Evolutionary conservation across 2,888 invertebrate genomes (phyloP), one percentile per base, ranked within the genome.

Genomic region (Prosapia bicincta): DNA sequence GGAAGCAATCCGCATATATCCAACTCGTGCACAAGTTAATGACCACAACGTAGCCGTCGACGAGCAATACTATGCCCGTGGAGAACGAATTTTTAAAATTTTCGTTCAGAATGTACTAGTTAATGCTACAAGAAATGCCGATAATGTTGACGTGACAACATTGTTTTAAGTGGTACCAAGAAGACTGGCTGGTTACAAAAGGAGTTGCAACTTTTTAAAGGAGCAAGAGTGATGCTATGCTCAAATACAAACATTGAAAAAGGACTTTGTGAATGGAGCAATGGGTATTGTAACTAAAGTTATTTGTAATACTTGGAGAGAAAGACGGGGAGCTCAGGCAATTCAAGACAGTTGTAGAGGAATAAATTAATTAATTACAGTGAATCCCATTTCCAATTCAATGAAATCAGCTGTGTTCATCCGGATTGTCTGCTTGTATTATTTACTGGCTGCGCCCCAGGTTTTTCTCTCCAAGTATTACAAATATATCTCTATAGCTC

Each of bases 181-280:
- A 79, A 78, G 54, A 80, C 80, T 28, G 79, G 78, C 75, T 78
- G 80, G 79, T 7, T 77, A 77, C 32, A 78, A 78, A 23, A 30
- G 9, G 76, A 69, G 66, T 28, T 80, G 43, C 66, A 78, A 77
- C 78, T 80, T 68, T 80, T 80, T 72, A 75, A 78, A 15, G 78
- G 80, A 71, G n/a, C 79, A 24, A 79, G 79, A 71, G 79, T 82
- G 1, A 80, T 81, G 81, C 77, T 82, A 38, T 26, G 80, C 32
- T 78, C 72, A 23, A 81, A 82, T 69, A 32, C 80, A 20, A 78
- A 81, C 75, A n/a, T n/a, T n/a, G n/a, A n/a, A n/a, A n/a, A n/a
- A n/a, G n/a, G n/a, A n/a, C n/a, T n/a, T n/a, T n/a, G n/a, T n/a
- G n/a, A n/a, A n/a, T n/a, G n/a, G n/a, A n/a, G n/a, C n/a, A n/a